These are phyloP conservation scores for Morinoia aosen DNA, from an alignment of 2,888 invertebrate genomes.

Conservation along the genomic window DNA sequence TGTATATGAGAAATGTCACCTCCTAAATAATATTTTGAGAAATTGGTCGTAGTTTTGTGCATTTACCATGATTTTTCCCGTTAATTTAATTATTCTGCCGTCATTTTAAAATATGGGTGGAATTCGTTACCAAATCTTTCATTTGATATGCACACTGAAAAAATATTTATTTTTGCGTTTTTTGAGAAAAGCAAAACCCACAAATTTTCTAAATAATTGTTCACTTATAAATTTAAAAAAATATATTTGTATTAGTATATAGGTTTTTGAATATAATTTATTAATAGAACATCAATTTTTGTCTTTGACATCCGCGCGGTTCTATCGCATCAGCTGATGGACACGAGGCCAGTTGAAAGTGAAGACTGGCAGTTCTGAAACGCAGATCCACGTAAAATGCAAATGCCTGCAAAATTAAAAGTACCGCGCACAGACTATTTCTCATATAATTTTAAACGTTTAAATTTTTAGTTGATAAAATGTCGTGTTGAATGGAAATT, in stretches of 20 bases:
- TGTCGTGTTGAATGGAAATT: background rate
- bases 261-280: background rate
- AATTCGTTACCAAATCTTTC: no score
- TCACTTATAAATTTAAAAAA: background rate
- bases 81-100: no score
- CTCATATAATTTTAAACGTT: background rate
- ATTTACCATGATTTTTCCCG: no score
- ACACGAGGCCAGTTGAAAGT: background rate
- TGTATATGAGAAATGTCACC: no score
- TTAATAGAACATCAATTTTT: background rate
- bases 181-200: background rate
- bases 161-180: background rate
- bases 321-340: background rate
- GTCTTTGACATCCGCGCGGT: background rate
- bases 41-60: no score
- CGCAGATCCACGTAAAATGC: no score
- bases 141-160: no score
- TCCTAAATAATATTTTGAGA: no score
- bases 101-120: no score
- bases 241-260: background rate
- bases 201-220: background rate
- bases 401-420: no score
- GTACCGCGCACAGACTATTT: background rate
- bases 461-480: background rate
- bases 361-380: background rate